Evolutionary conservation across 2,797 vertebrate genomes (phyloP), one percentile per base, ranked within the genome.

Genomic region (Tauraco hartlaubi): DNA sequence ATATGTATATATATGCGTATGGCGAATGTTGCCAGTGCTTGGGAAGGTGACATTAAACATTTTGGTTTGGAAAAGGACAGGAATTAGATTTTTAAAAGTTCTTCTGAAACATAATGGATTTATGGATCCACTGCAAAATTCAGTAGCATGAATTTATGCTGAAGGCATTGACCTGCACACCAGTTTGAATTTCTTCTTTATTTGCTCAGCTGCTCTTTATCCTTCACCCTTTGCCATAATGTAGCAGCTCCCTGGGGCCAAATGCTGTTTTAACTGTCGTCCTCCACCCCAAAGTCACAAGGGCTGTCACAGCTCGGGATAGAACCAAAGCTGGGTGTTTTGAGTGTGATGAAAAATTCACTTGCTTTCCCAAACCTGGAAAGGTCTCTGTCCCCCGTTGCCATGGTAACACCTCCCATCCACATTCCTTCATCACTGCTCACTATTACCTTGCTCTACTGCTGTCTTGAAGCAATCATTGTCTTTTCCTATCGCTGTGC

Each of bases 321-420:
- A 54, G 71, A 80, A 87, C 39, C 59, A 28, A 74, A 66, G 26
- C 71, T 46, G 31, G 28, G 12, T 3, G 0, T 64, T 71, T n/a
- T 28, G 62, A 44, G 59, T 29, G 46, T 39, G 66, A 68, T 85
- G 92, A 83, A 74, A 85, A 91, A 83, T 59, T 55, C 21, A 26
- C 91, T 58, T 74, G 64, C 85, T 77, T 43, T 90, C 84, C 82
- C 88, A 85, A 76, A 67, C 31, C 94, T 84, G 73, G 93, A 88
- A 96, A 96, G 97, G 22, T 86, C 90, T 84, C 55, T 78, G 69
- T 92, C 90, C 87, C 74, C 14, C 44, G 95, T 98, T 97, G 95
- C 85, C 92, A 93, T 96, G 94, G 97, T 46, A 97, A 97, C 96
- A 21, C 25, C 85, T 97, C 82, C 80, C 35, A 68, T 75, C 92